A percentile compares a stretch with the other conserved stretches of the same genome.
phyloP scores from a whole-genome alignment of 92 coral and sea anemone genomes.

The Phymanthus crucifer region DNA sequence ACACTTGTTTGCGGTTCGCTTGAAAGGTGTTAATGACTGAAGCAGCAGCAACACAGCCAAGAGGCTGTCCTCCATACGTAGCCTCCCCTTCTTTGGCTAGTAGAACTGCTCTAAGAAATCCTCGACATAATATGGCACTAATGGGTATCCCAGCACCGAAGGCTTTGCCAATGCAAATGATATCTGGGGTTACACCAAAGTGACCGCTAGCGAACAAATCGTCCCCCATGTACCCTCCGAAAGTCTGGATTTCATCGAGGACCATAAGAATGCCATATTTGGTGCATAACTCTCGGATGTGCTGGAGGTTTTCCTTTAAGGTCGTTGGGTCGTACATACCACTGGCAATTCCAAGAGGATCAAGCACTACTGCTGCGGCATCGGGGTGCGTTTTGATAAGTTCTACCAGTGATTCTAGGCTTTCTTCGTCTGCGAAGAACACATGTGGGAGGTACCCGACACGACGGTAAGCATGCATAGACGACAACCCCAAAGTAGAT shows the following conservation, averaged over 20 bases:
- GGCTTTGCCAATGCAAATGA: slow-evolving; percentile 7
- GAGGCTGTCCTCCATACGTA: slow-evolving; percentile 2
- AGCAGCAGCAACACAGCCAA: not conserved
- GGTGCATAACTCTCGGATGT: not conserved
- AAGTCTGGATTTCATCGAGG: not conserved
- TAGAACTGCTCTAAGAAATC: not conserved
- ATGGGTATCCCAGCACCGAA: not conserved
- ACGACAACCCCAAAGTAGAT: not conserved
- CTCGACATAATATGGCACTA: not conserved
- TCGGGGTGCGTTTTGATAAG: not conserved
- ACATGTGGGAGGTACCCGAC: not conserved
- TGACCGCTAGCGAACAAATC: not conserved
- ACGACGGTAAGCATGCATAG: not conserved
- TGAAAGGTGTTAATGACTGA: not conserved
- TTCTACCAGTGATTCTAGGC: not conserved
- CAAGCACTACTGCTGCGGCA: not conserved
- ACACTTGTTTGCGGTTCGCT: not conserved
- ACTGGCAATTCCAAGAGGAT: not conserved
- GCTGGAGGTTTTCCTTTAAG: not conserved
- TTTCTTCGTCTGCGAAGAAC: not conserved
- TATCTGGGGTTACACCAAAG: slow-evolving; percentile 4
- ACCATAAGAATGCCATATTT: not conserved
- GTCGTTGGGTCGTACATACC: not conserved
- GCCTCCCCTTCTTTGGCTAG: not conserved
- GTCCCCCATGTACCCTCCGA: slow-evolving; percentile 4